Evolutionary conservation across 2,888 invertebrate genomes (phyloP), one percentile per base, ranked within the genome.

Genomic region (Cistogaster globosa): DNA sequence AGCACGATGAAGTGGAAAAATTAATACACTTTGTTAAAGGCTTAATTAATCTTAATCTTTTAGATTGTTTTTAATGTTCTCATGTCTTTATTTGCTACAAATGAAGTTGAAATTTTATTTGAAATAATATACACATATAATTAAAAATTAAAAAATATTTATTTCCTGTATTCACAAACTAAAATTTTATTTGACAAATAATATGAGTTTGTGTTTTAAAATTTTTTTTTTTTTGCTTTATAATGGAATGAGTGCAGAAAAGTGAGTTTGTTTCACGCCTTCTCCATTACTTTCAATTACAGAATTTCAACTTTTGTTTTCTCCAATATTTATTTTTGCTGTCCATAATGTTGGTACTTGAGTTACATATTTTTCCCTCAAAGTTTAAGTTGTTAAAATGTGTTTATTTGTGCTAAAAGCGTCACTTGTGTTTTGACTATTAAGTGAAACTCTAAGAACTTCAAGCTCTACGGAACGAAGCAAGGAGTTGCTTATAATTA

Each of bases 351-450:
- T 76, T 71, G 18, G 36, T 60, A 6, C 69, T n/a, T 65, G 22
- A 5, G 32, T 7, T 5, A 0, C 6, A 55, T 74, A n/a, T 78
- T 67, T 63, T 8, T n/a, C n/a, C n/a, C n/a, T 75, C 72, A 55
- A 62, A 81, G 62, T 72, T 81, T 72, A 81, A 84, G 68, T 84
- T 77, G 76, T 68, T 84, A 74, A 77, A 84, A 81, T 84, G 81
- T 81, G 81, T 80, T 77, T 71, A 76, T 57, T 72, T 81, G 77
- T 84, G 51, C 68, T 84, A 77, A 32, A 84, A 81, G 77, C 77
- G 81, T 81, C 84, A 84, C 84, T 84, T 81, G 76, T 72, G 80
- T 63, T 77, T n/a, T n/a, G n/a, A n/a, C n/a, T n/a, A n/a, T n/a
- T n/a, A n/a, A n/a, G n/a, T n/a, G n/a, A n/a, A n/a, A n/a, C n/a